Percentiles rank a stretch among this genome's conserved stretches.
These are phyloP conservation scores for Bombylius major DNA, from an alignment of 2,888 invertebrate species.

Conservation along the genomic window DNA sequence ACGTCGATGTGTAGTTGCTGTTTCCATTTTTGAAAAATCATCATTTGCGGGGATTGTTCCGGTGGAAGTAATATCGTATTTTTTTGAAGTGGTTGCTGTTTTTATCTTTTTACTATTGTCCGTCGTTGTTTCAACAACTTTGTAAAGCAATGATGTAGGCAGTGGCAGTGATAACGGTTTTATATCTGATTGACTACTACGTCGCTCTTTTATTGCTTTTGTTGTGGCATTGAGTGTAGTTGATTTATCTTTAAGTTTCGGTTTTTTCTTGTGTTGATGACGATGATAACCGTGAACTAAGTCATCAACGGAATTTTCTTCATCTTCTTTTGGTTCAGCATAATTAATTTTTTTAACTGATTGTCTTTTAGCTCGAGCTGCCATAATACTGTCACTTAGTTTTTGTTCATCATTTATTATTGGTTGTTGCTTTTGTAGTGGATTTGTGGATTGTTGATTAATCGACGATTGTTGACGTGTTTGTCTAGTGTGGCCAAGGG, in stretches of 20 bases:
- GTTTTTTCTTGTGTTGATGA: not conserved
- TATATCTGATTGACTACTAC: not conserved
- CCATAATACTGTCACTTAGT: constrained; percentile 21
- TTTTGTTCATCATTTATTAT: not conserved
- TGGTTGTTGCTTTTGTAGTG: not conserved
- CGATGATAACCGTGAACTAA: constrained; percentile 11
- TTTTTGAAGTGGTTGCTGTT: not conserved
- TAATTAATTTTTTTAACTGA: constrained; percentile 16
- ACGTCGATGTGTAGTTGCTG: not conserved
- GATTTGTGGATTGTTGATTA: not conserved
- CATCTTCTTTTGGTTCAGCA: constrained; percentile 15
- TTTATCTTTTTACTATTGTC: not conserved
- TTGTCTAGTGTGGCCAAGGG: not conserved
- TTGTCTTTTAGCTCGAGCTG: constrained; percentile 22
- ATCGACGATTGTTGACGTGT: not conserved
- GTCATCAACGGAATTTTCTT: constrained; percentile 12
- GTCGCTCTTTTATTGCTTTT: not conserved
- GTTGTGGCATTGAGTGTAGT: not conserved
- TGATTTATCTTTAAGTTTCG: not conserved
- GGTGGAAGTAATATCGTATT: too few species aligned
- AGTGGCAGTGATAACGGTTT: not conserved
- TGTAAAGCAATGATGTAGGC: constrained; percentile 31
- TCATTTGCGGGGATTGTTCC: too few species aligned
- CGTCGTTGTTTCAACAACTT: constrained; percentile 25
- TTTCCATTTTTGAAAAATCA: not conserved